Conservation (phyloP, 1,140 invertebrate genomes). For the Chionoecetes opilio region DNA sequence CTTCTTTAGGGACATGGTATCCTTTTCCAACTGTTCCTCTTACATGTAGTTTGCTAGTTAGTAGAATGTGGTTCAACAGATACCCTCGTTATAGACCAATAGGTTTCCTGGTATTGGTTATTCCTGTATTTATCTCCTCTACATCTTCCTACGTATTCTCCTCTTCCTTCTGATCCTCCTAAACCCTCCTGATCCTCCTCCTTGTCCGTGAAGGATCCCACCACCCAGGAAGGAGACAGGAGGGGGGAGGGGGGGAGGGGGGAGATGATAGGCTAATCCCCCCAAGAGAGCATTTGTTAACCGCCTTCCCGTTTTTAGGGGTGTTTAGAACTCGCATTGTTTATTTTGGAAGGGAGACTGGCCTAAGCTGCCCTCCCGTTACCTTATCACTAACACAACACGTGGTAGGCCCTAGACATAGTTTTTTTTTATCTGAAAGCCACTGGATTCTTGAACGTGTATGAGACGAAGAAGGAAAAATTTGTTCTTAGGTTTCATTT, state of each 20-base stretch:
- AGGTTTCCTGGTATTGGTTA: neutral
- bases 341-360: conserved; percentile 18
- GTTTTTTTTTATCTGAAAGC: neutral
- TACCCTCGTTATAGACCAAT: no score
- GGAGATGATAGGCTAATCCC: neutral
- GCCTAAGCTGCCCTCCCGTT: neutral
- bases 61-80: no score
- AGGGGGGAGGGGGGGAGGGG: no score
- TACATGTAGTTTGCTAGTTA: neutral
- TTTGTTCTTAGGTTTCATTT: no score
- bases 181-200: neutral
- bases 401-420: neutral
- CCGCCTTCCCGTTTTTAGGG: neutral
- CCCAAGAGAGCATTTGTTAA: conserved; percentile 27
- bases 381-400: conserved; percentile 2
- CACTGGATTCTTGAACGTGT: neutral
- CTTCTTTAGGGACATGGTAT: no score
- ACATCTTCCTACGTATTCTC: neutral
- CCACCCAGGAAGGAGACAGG: neutral
- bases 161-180: no score
- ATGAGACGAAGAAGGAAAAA: neutral
- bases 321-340: neutral
- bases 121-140: neutral
- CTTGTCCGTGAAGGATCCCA: neutral
- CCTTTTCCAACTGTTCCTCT: neutral